Percentiles rank a stretch among this genome's conserved stretches.
phyloP scores from a whole-genome alignment of 2,797 vertebrate genomes.

The Dermochelys coriacea region DNA sequence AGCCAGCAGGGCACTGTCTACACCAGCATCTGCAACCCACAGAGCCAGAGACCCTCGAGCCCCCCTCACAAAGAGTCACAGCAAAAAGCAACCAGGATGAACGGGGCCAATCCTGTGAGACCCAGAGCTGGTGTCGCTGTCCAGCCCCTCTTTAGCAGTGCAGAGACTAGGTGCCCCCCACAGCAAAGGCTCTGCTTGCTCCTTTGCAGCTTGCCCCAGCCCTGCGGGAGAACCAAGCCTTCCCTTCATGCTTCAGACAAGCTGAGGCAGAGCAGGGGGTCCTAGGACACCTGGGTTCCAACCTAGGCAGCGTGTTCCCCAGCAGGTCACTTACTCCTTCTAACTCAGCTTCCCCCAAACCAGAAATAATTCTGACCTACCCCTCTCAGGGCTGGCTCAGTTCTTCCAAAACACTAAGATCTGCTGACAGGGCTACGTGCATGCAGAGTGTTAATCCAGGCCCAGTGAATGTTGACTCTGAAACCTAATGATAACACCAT shows the following conservation, averaged over 20 bases:
- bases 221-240: not conserved
- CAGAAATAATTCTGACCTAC: not conserved
- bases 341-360: not conserved
- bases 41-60: too few species aligned
- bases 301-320: not conserved
- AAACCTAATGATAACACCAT: not conserved
- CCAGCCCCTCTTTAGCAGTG: not conserved
- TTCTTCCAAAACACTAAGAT: not conserved
- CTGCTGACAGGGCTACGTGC: not conserved
- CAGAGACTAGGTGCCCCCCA: not conserved
- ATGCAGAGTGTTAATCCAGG: not conserved
- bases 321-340: not conserved
- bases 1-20: too few species aligned
- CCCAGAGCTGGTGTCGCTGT: not conserved
- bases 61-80: too few species aligned
- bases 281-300: not conserved
- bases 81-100: too few species aligned
- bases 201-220: too few species aligned
- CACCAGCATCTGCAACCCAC: too few species aligned
- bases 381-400: not conserved
- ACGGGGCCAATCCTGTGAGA: too few species aligned
- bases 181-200: too few species aligned
- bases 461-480: not conserved
- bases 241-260: not conserved
- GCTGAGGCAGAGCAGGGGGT: not conserved